Evolutionary conservation across 2,797 vertebrate species (phyloP), one percentile per base, ranked within the genome.

Genomic region (Sparus aurata): DNA sequence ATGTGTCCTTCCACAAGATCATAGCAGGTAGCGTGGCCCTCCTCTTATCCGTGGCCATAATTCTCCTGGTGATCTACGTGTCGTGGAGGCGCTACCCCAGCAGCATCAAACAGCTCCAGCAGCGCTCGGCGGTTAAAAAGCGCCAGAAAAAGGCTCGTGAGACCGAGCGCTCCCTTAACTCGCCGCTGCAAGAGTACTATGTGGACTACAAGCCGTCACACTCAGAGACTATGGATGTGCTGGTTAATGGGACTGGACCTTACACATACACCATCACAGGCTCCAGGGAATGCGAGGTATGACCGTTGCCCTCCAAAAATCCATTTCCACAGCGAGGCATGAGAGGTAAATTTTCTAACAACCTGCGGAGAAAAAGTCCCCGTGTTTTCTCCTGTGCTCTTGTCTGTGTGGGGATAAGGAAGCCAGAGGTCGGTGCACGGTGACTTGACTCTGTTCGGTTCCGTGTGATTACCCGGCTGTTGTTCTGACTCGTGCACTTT

Each of bases 231-330:
- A 96, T 98, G 97, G 98, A 99, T 96, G 96, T 99, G 96, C 96
- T 98, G 67, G 97, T 98, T 92, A 99, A 99, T 91, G 98, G 98
- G 94, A 97, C 97, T 90, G 97, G 97, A 92, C 97, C 98, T 93
- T 98, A 98, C 96, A 98, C 97, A 58, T 99, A 98, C 95, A 98
- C 97, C 96, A 98, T 99, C 95, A 98, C 98, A 92, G 98, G 97
- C 97, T 98, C 98, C 95, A 96, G 98, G 96, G 98, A 99, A 97
- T 99, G 98, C 74, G 98, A 99, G 98, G 98, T 99, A 98, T 98
- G 98, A 98, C 96, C 94, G 94, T 95, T 96, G 96, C 91, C 96
- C 96, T 97, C 95, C 96, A 97, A 97, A 97, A 97, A 96, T 88
- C 96, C 96, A 95, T 98, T 97, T 97, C 97, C 96, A 95, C 97